These are phyloP conservation scores for Megaptera novaeangliae DNA, from an alignment of 2,113 vertebrate genomes.

Conservation along the genomic window DNA sequence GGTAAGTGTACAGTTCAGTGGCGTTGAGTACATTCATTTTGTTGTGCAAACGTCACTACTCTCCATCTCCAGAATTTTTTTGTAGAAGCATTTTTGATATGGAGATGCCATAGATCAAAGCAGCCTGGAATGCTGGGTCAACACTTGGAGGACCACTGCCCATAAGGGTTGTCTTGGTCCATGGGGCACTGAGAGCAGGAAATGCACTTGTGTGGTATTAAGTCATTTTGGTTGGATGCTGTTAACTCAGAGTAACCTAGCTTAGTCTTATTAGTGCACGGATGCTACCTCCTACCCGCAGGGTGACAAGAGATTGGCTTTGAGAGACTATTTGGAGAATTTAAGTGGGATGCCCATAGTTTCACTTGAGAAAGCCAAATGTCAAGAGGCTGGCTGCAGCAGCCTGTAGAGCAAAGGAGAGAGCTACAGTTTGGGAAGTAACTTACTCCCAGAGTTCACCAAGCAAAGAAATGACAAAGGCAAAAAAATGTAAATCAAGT, in stretches of 20 bases:
- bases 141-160: not conserved
- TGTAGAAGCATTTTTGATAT: not conserved
- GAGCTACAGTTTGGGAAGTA: not conserved
- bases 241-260: not conserved
- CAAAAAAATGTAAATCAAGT: not conserved
- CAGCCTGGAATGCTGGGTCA: not conserved
- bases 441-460: not conserved
- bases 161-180: not conserved
- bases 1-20: not conserved
- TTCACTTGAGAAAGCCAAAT: constrained; percentile 16
- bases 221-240: not conserved
- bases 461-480: not conserved
- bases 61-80: not conserved
- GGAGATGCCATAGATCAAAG: not conserved
- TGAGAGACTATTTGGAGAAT: not conserved
- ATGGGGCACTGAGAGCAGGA: not conserved
- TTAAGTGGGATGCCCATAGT: not conserved
- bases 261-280: not conserved
- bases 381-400: not conserved
- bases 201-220: not conserved
- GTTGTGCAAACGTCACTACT: not conserved
- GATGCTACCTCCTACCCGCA: not conserved
- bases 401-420: not conserved
- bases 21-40: not conserved
- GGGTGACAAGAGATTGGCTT: not conserved